Base-by-base conservation (phyloP, 2,888 invertebrate species). In the Eilema depressum region DNA sequence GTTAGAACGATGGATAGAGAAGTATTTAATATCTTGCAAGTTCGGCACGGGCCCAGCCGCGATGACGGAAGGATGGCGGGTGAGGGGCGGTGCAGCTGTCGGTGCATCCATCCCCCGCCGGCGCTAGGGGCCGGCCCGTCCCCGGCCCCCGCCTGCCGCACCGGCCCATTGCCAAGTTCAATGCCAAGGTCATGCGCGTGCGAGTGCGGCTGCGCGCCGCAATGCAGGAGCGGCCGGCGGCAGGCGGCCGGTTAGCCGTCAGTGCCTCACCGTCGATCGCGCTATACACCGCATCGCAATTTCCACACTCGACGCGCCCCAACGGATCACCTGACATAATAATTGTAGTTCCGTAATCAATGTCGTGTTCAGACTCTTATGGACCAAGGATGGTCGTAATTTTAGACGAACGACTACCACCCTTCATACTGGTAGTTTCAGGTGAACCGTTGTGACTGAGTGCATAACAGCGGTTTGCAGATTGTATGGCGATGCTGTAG, bases 171-270 rank as follows among this genome's bases (percentile, higher is more conserved):
- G 96, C 96, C 97, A 97, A 97, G 97, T 97, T 97, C 97, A 97
- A 96, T 97, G 97, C 97, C 97, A 97, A 97, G 97, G 97, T 96
- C 96, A 96, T 96, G 95, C 94, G 96, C 96, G 96, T 95, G 92
- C 92, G 93, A 96, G 93, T 96, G 95, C 96, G 96, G 93, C 95
- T 96, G 96, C 96, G 96, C 96, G 95, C 96, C 96, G 96, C 96
- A 96, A 93, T 96, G 96, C 96, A 96, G 96, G 96, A 95, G 93
- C 93, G 92, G 89, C 90, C 91, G 93, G 91, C 91, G 91, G 86
- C 89, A 86, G 85, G 85, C 89, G 87, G 88, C 88, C 87, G 87
- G 85, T 85, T 79, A 83, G 86, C 89, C 92, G 89, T 92, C 94
- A 95, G 94, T 95, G 89, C 92, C 89, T 91, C 92, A 85, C 87